Conservation (phyloP, 2,113 vertebrate species). For the Aegithalos caudatus region DNA sequence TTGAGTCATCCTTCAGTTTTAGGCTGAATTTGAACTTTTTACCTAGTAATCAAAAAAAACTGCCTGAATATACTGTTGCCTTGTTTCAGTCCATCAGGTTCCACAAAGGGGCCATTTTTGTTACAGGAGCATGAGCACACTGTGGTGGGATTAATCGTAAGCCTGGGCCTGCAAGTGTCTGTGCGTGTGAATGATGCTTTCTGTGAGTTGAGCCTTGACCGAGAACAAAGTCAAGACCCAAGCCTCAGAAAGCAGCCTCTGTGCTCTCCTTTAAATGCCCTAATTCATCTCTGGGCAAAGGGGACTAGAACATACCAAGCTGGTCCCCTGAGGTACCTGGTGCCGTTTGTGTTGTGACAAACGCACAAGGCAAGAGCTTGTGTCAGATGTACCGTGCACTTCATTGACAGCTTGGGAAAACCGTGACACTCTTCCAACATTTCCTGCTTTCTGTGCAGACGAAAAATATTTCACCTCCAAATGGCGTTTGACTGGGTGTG, state of each 20-base stretch:
- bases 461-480: not conserved
- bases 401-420: not conserved
- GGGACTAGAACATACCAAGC: constrained; percentile 53
- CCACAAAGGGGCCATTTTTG: constrained; percentile 75
- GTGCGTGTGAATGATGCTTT: constrained; percentile 72
- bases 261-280: constrained; percentile 70
- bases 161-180: constrained; percentile 45
- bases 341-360: constrained; percentile 8
- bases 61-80: constrained; percentile 67
- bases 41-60: constrained; percentile 33
- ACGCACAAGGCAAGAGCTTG: constrained; percentile 41
- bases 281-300: constrained; percentile 70
- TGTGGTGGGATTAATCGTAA: constrained; percentile 64
- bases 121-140: not conserved
- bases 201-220: constrained; percentile 66
- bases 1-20: constrained; percentile 54
- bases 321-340: constrained; percentile 32
- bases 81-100: constrained; percentile 16
- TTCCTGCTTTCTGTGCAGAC: not conserved
- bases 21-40: constrained; percentile 63
- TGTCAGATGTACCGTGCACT: not conserved
- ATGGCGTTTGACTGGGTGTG: not conserved
- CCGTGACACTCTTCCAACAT: not conserved
- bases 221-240: constrained; percentile 67
- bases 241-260: constrained; percentile 73